A percentile compares a stretch with the other conserved stretches of the same genome.
These are phyloP conservation scores for Lydus trimaculatus DNA, from an alignment of 2,888 invertebrate genomes.

Conservation along the genomic window DNA sequence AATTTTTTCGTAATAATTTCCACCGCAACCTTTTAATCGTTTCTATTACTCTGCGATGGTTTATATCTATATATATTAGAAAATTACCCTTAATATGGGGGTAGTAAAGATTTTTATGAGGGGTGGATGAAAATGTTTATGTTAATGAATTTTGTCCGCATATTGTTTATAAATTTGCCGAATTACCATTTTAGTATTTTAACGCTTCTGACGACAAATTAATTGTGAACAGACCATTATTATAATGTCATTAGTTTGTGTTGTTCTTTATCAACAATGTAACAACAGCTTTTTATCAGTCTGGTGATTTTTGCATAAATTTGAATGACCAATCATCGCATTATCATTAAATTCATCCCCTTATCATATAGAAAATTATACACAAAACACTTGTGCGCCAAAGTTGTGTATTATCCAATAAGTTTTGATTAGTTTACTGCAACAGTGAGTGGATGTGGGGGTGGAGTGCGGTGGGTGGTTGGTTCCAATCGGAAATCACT, in stretches of 20 bases:
- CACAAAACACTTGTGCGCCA: too few species aligned
- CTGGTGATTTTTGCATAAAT: conserved; percentile 52
- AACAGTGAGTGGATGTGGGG: not conserved
- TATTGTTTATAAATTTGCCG: not conserved
- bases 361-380: too few species aligned
- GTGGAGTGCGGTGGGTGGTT: not conserved
- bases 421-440: conserved; percentile 25
- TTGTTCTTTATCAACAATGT: too few species aligned
- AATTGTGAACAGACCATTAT: conserved; percentile 61
- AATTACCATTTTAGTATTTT: too few species aligned
- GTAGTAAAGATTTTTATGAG: not conserved
- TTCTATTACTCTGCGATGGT: too few species aligned
- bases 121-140: conserved; percentile 48
- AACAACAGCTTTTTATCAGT: conserved; percentile 47
- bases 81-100: not conserved
- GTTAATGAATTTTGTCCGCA: conserved; percentile 49
- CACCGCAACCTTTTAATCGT: too few species aligned
- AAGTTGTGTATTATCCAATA: conserved; percentile 8
- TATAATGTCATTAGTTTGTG: conserved; percentile 62
- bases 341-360: conserved; percentile 19
- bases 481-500: conserved; percentile 14
- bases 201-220: conserved; percentile 57
- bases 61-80: too few species aligned
- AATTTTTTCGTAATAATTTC: too few species aligned
- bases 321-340: conserved; percentile 50